Conservation (phyloP, 2,113 vertebrate species). For the Anhinga rufa region DNA sequence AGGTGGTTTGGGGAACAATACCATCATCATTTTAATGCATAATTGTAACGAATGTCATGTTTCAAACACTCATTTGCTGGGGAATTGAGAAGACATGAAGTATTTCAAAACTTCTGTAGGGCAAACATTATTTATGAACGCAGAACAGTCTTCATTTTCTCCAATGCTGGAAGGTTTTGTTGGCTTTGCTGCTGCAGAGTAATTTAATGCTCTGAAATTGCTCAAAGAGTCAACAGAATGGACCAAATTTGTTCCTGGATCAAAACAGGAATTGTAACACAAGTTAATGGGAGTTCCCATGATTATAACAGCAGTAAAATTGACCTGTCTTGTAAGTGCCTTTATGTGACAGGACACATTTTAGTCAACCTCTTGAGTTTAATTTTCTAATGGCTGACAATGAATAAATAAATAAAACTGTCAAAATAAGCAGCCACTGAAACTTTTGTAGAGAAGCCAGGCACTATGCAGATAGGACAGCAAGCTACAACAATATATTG, state of each 20-base stretch:
- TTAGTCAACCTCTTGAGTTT: neutral
- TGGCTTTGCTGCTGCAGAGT: neutral
- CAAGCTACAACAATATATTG: neutral
- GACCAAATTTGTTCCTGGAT: neutral
- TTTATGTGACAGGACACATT: neutral
- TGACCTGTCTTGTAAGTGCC: neutral
- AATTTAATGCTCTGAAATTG: conserved; percentile 5
- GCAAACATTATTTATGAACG: neutral
- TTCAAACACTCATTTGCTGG: neutral
- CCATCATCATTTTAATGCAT: neutral
- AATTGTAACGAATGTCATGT: neutral
- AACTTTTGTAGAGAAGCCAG: neutral
- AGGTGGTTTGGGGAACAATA: neutral
- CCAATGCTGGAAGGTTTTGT: neutral
- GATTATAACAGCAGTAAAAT: neutral
- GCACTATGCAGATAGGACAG: neutral
- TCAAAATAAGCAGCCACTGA: neutral
- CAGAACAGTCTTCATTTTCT: neutral
- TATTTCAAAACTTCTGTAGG: neutral
- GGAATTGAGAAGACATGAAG: neutral
- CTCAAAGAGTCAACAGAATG: neutral
- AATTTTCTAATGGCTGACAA: neutral
- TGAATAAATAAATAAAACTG: neutral
- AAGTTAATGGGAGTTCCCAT: neutral
- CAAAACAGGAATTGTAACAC: neutral